These are phyloP conservation scores for Drosophila sulfurigaster DNA, from an alignment of 1,140 invertebrate species.

Conservation along the genomic window DNA sequence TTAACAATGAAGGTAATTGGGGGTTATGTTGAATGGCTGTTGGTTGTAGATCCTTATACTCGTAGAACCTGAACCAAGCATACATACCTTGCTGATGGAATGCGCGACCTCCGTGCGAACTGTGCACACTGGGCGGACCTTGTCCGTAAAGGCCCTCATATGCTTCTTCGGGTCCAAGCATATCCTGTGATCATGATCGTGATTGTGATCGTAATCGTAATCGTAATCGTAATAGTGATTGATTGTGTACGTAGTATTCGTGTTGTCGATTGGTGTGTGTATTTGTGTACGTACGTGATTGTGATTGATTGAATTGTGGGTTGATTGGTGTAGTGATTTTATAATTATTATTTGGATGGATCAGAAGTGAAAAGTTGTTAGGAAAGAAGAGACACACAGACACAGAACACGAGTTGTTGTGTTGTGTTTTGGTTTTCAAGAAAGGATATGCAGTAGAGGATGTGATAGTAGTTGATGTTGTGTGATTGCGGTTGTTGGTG, in stretches of 20 bases:
- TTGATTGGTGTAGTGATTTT: conserved; percentile 43
- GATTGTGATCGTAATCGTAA: conserved; percentile 40
- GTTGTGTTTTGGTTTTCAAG: conserved; percentile 33
- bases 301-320: conserved; percentile 32
- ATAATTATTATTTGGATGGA: conserved; percentile 63
- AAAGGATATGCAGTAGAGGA: conserved; percentile 32
- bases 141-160: conserved; percentile 96
- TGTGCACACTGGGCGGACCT: conserved; percentile 92
- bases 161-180: conserved; percentile 95
- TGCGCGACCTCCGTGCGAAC: conserved; percentile 90
- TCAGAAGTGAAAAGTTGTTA: conserved; percentile 83
- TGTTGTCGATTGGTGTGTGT: conserved; percentile 13
- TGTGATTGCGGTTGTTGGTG: conserved; percentile 36
- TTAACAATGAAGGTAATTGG: conserved; percentile 8
- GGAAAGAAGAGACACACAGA: conserved; percentile 72
- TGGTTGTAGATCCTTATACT: conserved; percentile 35
- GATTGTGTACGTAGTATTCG: conserved; percentile 28
- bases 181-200: conserved; percentile 89
- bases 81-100: conserved; percentile 92
- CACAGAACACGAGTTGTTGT: conserved; percentile 50
- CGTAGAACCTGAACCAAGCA: conserved; percentile 30
- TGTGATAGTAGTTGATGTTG: conserved; percentile 25
- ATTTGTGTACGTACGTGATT: conserved; percentile 15
- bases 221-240: conserved; percentile 25
- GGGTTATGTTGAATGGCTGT: conserved; percentile 45